phyloP scores from a whole-genome alignment of 2,797 vertebrate genomes.

The Fringilla coelebs region DNA sequence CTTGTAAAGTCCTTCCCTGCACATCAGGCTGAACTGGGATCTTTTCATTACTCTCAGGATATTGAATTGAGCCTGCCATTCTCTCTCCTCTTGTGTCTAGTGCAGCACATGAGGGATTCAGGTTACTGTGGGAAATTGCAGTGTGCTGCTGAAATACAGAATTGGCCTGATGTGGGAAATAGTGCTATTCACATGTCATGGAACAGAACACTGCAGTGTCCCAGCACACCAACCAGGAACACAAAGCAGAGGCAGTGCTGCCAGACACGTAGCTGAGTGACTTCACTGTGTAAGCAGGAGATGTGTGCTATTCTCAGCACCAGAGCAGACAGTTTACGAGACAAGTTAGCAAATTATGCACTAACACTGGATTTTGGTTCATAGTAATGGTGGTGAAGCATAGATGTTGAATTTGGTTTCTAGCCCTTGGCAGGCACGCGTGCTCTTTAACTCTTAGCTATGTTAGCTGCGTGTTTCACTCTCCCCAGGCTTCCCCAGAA shows the following conservation, averaged over 20 bases:
- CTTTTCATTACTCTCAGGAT: not conserved
- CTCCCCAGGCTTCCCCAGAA: not conserved
- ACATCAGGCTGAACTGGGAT: not conserved
- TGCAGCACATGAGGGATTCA: not conserved
- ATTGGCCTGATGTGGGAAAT: slow-evolving; percentile 10
- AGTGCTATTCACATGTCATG: not conserved
- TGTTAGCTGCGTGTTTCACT: not conserved
- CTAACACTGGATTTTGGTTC: not conserved
- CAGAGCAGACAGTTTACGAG: not conserved
- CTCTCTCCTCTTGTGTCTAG: not conserved
- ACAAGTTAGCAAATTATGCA: not conserved
- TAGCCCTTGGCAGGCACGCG: not conserved
- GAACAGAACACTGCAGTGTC: not conserved
- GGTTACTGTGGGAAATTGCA: slow-evolving; percentile 27
- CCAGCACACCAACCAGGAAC: not conserved
- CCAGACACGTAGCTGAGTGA: slow-evolving; percentile 39
- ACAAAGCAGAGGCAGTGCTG: slow-evolving; percentile 28
- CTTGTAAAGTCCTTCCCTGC: not conserved
- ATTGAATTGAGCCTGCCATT: not conserved
- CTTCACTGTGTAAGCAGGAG: slow-evolving; percentile 35
- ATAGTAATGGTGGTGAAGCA: not conserved
- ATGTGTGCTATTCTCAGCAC: slow-evolving; percentile 38
- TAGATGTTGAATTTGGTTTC: not conserved
- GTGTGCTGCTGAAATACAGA: not conserved
- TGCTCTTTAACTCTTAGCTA: not conserved